A percentile compares a stretch with the other conserved stretches of the same genome.
phyloP scores from a whole-genome alignment of 1,140 invertebrate genomes.

The Trichonephila clavata region DNA sequence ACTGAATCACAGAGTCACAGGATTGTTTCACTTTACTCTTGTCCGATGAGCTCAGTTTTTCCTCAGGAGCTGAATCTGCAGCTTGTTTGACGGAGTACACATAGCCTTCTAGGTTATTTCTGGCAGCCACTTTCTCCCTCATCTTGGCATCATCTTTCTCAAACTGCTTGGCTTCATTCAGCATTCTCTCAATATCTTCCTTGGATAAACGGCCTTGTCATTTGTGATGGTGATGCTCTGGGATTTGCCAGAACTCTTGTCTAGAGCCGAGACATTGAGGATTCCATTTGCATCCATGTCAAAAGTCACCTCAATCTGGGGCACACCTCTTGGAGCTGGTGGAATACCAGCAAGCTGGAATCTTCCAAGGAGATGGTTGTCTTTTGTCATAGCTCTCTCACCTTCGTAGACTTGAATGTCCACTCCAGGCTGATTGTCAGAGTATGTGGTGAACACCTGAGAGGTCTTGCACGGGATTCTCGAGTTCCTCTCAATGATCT shows the following conservation, averaged over 20 bases:
- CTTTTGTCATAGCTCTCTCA: constrained; percentile 83
- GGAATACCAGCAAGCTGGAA: too few relatives aligned
- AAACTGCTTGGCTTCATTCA: constrained; percentile 92
- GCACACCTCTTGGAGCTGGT: too few relatives aligned
- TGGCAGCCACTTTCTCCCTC: constrained; percentile 81
- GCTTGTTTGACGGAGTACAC: constrained; percentile 78
- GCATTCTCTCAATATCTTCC: constrained; percentile 81
- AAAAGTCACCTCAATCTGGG: too few relatives aligned
- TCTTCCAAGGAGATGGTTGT: too few relatives aligned
- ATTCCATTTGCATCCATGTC: constrained; percentile 86
- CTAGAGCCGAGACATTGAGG: constrained; percentile 90
- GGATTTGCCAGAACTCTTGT: constrained; percentile 92
- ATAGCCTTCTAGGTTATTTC: constrained; percentile 79
- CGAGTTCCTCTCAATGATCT: too few relatives aligned
- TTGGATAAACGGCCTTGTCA: too few relatives aligned
- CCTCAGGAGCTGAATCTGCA: constrained; percentile 68
- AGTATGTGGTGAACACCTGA: constrained; percentile 94
- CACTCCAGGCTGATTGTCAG: constrained; percentile 97
- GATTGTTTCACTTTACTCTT: constrained; percentile 82
- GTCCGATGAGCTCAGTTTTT: constrained; percentile 82
- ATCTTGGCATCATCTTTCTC: constrained; percentile 83
- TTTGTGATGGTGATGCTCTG: too few relatives aligned
- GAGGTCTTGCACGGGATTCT: constrained; percentile 80
- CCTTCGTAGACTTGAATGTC: constrained; percentile 88
- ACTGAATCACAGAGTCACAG: constrained; percentile 81